These are phyloP conservation scores for Mallateleia sp. DNA, from an alignment of 2,888 invertebrate species.

Conservation along the genomic window DNA sequence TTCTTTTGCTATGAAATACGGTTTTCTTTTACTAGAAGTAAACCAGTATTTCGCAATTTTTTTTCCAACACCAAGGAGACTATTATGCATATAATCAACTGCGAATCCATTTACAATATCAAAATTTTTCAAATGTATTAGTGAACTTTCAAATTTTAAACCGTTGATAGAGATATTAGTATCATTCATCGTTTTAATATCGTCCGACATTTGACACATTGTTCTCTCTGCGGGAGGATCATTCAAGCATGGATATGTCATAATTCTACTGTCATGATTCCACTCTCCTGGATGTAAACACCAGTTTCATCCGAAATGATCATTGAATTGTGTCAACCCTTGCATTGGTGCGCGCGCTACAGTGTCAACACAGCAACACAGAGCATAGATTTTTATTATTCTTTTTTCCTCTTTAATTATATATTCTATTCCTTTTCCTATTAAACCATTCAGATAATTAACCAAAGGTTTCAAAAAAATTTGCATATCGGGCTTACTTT, in stretches of 20 bases:
- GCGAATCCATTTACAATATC: constrained; percentile 67
- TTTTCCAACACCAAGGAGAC: constrained; percentile 55
- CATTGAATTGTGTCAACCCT: constrained; percentile 59
- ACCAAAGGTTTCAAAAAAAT: constrained; percentile 58
- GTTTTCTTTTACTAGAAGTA: too few relatives aligned
- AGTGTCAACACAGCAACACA: constrained; percentile 43
- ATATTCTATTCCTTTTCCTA: constrained; percentile 43
- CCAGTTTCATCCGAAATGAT: constrained; percentile 66
- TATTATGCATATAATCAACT: constrained; percentile 76
- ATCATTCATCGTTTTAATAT: background rate
- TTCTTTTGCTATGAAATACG: background rate
- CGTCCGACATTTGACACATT: background rate
- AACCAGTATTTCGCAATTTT: constrained; percentile 69
- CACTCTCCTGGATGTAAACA: constrained; percentile 65
- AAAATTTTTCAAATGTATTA: constrained; percentile 57
- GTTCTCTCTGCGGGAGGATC: background rate
- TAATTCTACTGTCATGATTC: background rate
- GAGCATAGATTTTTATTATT: constrained; percentile 50
- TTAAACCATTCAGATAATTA: constrained; percentile 41
- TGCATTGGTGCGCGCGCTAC: constrained; percentile 63
- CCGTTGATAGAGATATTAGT: background rate
- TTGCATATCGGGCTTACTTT: constrained; percentile 38
- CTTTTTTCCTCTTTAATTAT: constrained; percentile 33
- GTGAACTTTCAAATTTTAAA: constrained; percentile 17
- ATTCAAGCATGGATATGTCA: constrained; percentile 11